Evolutionary conservation across 2,888 invertebrate genomes (phyloP).

Genomic region (Trachelus tabidus): DNA sequence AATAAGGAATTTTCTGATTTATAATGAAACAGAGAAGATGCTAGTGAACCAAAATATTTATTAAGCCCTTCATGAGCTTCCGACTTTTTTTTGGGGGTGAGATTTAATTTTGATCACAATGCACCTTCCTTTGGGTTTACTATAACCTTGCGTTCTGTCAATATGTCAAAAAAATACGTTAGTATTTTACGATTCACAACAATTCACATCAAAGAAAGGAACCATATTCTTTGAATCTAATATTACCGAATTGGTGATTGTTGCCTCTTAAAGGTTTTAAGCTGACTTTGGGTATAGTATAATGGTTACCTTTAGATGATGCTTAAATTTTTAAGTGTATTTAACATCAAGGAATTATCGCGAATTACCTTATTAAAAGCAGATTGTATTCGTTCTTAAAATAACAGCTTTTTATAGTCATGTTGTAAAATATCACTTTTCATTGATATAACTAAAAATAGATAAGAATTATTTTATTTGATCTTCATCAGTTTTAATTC

Average conservation of each 20-base stretch:
- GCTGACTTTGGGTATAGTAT: neutral
- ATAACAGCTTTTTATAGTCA: neutral
- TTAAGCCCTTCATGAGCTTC: neutral
- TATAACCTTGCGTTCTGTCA: conserved; percentile 22
- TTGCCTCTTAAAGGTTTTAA: neutral
- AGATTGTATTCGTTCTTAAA: neutral
- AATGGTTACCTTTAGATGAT: neutral
- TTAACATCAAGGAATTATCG: neutral
- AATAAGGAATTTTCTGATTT: neutral
- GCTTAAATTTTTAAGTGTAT: neutral
- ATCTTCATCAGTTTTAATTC: neutral
- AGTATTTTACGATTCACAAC: neutral
- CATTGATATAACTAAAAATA: neutral
- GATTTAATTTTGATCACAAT: no score
- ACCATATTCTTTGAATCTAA: neutral
- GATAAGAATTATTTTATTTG: neutral
- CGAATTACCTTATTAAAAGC: neutral
- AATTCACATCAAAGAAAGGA: neutral
- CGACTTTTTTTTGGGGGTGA: neutral
- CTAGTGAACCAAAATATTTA: neutral
- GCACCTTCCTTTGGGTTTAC: neutral
- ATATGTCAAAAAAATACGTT: conserved; percentile 19
- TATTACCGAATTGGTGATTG: neutral
- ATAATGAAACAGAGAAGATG: conserved; percentile 11
- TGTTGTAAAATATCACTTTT: neutral